phyloP scores from a whole-genome alignment of 2,888 invertebrate species.

The Melipona bicolor region DNA sequence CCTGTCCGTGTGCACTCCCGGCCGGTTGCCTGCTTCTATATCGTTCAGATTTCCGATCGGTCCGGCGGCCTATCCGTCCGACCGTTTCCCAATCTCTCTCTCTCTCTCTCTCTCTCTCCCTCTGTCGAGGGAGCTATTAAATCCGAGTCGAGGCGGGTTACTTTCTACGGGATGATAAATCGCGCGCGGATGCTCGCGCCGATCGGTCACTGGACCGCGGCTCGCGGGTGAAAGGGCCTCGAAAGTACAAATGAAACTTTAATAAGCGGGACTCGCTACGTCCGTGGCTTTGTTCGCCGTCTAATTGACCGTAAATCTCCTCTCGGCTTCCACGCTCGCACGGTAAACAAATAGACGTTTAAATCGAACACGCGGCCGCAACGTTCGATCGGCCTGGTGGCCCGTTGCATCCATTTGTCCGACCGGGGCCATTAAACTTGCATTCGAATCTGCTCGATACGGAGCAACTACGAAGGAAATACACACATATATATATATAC shows the following conservation, averaged over 20 bases:
- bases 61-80: slow-evolving; percentile 10
- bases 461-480: not conserved
- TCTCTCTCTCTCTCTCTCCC: not conserved
- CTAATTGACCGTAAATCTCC: slow-evolving; percentile 52
- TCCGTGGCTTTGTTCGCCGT: slow-evolving; percentile 31
- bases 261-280: slow-evolving; percentile 30
- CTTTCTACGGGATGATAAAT: slow-evolving; percentile 58
- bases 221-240: slow-evolving; percentile 13
- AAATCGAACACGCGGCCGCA: slow-evolving; percentile 13
- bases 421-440: slow-evolving; percentile 19
- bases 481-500: not conserved
- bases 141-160: slow-evolving; percentile 32
- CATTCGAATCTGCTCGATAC: not conserved
- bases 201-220: not conserved
- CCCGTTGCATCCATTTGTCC: slow-evolving; percentile 39
- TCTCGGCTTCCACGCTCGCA: not conserved
- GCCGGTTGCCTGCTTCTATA: slow-evolving; percentile 18
- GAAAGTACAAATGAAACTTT: slow-evolving; percentile 50
- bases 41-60: slow-evolving; percentile 62
- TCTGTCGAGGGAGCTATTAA: slow-evolving; percentile 36
- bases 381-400: slow-evolving; percentile 24
- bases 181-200: slow-evolving; percentile 1
- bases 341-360: slow-evolving; percentile 41
- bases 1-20: slow-evolving; percentile 33
- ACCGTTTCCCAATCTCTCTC: slow-evolving; percentile 8